Conservation (phyloP, 2,797 vertebrate species). For the Peromyscus aztecus region DNA sequence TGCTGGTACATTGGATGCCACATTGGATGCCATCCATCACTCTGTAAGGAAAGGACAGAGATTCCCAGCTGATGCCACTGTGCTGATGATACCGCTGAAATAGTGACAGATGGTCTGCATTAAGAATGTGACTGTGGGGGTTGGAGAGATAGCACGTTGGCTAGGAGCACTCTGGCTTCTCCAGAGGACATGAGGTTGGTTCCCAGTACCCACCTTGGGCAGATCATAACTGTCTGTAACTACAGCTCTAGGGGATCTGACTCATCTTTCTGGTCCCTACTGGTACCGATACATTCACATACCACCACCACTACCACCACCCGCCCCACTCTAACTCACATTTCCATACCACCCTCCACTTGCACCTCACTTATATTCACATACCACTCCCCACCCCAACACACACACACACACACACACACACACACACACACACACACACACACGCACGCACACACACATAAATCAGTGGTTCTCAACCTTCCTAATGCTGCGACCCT, state of each 20-base stretch:
- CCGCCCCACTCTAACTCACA: neutral
- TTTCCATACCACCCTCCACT: neutral
- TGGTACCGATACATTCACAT: neutral
- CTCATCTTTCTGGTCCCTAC: neutral
- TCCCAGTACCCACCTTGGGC: neutral
- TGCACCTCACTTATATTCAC: neutral
- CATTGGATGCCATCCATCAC: neutral
- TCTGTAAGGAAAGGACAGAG: slow-evolving; percentile 35
- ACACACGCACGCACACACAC: too few species aligned
- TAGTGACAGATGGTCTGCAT: slow-evolving; percentile 71
- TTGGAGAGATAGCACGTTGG: neutral
- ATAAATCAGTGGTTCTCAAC: neutral
- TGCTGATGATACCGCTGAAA: slow-evolving; percentile 50
- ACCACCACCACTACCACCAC: neutral
- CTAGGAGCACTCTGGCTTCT: neutral
- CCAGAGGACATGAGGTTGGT: neutral
- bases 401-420: neutral
- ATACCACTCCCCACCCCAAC: too few species aligned
- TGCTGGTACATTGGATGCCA: neutral
- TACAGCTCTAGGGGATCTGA: neutral
- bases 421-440: too few species aligned
- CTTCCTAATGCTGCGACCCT: neutral
- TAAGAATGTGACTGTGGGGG: neutral
- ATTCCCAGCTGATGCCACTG: slow-evolving; percentile 51
- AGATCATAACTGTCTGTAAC: neutral